These are phyloP conservation scores for Hephaestus fuliginosus DNA, from an alignment of 2,797 vertebrate genomes.

Conservation along the genomic window DNA sequence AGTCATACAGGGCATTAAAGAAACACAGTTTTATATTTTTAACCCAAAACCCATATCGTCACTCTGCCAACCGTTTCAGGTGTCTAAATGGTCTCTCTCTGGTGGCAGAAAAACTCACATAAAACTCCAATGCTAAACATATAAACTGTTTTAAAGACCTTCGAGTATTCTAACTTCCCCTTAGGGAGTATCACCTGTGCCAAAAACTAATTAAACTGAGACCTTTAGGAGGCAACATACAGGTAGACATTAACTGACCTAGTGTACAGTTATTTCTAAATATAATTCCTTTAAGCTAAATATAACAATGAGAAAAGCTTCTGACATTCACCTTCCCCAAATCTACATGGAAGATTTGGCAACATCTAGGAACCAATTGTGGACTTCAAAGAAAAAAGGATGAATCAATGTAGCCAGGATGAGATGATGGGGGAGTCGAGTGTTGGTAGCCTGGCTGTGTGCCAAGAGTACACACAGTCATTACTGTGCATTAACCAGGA, in stretches of 20 bases:
- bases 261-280: conserved; percentile 43
- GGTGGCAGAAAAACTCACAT: conserved; percentile 39
- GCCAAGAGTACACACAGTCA: conserved; percentile 20
- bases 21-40: conserved; percentile 42
- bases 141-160: conserved; percentile 65
- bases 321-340: conserved; percentile 8
- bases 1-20: conserved; percentile 34
- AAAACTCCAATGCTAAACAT: conserved; percentile 59
- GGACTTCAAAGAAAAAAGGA: conserved; percentile 26
- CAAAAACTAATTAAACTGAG: conserved; percentile 63
- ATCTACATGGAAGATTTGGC: not conserved
- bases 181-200: conserved; percentile 53
- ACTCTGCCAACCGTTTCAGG: conserved; percentile 16
- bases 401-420: conserved; percentile 29
- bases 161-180: conserved; percentile 43
- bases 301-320: conserved; percentile 32
- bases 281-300: conserved; percentile 48
- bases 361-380: conserved; percentile 5
- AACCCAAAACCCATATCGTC: conserved; percentile 31
- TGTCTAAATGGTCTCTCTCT: conserved; percentile 41
- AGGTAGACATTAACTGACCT: conserved; percentile 47
- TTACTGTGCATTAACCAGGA: conserved; percentile 19
- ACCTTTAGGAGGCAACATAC: conserved; percentile 37
- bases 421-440: conserved; percentile 26
- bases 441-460: conserved; percentile 24